A percentile compares a stretch with the other conserved stretches of the same genome.
phyloP scores from a whole-genome alignment of 1,140 invertebrate species.

The Psilanteris sp. region DNA sequence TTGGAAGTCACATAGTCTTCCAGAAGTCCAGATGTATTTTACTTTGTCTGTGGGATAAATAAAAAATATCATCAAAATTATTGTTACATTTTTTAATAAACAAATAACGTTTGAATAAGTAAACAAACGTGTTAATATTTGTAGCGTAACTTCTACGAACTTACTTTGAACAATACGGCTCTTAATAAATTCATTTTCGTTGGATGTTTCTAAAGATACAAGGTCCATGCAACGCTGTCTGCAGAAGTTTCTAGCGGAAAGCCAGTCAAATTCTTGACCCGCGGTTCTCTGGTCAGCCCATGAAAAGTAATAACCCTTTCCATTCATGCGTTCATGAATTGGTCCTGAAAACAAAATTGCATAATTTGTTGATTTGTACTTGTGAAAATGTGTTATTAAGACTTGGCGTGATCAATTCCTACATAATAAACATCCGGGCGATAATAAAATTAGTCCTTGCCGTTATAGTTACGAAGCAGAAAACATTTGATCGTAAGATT shows the following conservation, averaged over 20 bases:
- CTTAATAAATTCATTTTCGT: slow-evolving; percentile 91
- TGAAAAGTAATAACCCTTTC: slow-evolving; percentile 90
- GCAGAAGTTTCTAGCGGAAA: slow-evolving; percentile 90
- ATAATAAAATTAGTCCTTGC: too few species aligned
- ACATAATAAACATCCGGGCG: too few species aligned
- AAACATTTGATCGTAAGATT: too few species aligned
- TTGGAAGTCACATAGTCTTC: slow-evolving; percentile 90
- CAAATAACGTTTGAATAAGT: too few species aligned
- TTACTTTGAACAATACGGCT: slow-evolving; percentile 86
- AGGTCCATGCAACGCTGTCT: slow-evolving; percentile 92
- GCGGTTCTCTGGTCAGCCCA: slow-evolving; percentile 87
- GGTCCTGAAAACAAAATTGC: slow-evolving; percentile 75
- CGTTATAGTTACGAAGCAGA: too few species aligned
- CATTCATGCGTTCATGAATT: slow-evolving; percentile 80
- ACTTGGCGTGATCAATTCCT: too few species aligned
- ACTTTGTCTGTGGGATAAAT: slow-evolving; percentile 78
- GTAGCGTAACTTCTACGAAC: too few species aligned
- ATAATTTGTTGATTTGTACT: too few species aligned
- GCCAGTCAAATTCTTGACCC: slow-evolving; percentile 89
- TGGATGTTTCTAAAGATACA: slow-evolving; percentile 88
- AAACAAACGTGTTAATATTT: too few species aligned
- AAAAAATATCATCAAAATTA: not conserved
- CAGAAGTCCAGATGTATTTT: slow-evolving; percentile 93
- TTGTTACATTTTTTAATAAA: too few species aligned
- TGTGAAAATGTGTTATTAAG: too few species aligned